Evolutionary conservation across 2,888 invertebrate species (phyloP), one percentile per base, ranked within the genome.

Genomic region (Deroplatys truncata): DNA sequence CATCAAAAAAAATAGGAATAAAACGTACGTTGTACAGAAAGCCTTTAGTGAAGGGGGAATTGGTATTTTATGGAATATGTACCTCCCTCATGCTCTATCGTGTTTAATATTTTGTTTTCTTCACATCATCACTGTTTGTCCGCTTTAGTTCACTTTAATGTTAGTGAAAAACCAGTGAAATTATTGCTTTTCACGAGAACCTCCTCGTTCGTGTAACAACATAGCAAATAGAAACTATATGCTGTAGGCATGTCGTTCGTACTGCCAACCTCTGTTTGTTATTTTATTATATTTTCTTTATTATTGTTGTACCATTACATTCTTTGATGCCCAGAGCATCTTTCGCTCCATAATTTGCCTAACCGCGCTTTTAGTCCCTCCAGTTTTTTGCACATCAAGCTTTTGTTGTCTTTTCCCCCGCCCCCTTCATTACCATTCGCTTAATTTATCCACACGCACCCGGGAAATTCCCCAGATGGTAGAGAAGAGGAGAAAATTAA

Each of bases 401-500:
- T 72, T 72, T 72, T 72, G 56, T 72, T 72, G 56, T 29, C 82
- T 87, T n/a, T 20, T n/a, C 82, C n/a, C 43, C 82, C 20, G 13
- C 82, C 29, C 84, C 31, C 82, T 83, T 82, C 31, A 29, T 82
- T 87, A 87, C 83, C 83, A 83, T 87, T 83, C 87, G 87, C 87
- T 83, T 87, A 82, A 87, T 87, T 87, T 87, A 87, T 82, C 87
- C 87, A 83, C 83, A 35, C 83, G 83, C 31, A 72, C 56, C 56
- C 56, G 56, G 56, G 56, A 72, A 72, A 72, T 72, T 72, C 56
- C 43, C 56, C 56, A 72, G 56, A 72, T 72, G 56, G 56, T 72
- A 25, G 56, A 72, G 56, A 72, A 72, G 56, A 72, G 56, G 56
- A 72, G 56, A 25, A 72, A 72, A 72, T 72, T 72, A 72, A 72